phyloP scores from a whole-genome alignment of 2,888 invertebrate genomes.

The Stenotaenia linearis region DNA sequence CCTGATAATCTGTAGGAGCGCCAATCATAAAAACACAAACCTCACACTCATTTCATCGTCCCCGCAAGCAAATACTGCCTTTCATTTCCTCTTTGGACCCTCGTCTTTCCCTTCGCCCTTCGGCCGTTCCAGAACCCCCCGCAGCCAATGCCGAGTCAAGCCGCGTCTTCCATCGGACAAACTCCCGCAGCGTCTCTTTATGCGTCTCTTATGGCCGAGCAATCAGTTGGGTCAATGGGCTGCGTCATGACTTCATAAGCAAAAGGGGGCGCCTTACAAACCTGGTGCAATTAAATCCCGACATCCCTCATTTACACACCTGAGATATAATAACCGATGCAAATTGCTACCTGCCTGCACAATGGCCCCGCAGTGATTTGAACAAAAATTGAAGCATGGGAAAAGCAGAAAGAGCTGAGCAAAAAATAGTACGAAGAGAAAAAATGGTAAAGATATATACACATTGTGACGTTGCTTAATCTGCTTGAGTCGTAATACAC shows the following conservation, averaged over 20 bases:
- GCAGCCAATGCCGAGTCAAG: neutral
- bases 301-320: neutral
- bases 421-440: neutral
- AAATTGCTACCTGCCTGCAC: neutral
- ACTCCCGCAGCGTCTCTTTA: neutral
- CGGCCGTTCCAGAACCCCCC: neutral
- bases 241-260: neutral
- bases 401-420: neutral
- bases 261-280: neutral
- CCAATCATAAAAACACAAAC: neutral
- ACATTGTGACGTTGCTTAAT: constrained; percentile 31
- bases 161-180: neutral
- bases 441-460: neutral
- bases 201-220: neutral
- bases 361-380: neutral
- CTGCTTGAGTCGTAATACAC: constrained; percentile 29
- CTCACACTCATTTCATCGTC: neutral
- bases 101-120: neutral
- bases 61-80: neutral
- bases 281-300: neutral
- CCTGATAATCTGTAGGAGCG: neutral
- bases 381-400: neutral
- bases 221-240: neutral
- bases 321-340: neutral
- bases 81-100: neutral